These are phyloP conservation scores for Lontra canadensis DNA, from an alignment of 2,113 vertebrate genomes.

Conservation along the genomic window DNA sequence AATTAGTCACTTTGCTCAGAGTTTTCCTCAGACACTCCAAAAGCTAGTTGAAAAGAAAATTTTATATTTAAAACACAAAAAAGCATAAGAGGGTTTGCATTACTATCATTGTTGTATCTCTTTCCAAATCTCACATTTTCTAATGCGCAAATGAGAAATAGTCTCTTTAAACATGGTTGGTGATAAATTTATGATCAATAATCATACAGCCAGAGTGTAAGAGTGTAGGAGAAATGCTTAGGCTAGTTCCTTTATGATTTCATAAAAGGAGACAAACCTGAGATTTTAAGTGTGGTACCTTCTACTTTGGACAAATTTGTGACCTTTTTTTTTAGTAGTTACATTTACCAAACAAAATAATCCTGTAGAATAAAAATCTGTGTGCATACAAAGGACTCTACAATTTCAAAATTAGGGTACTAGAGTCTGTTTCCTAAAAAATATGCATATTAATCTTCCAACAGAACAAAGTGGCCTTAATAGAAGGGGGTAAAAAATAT, in stretches of 20 bases:
- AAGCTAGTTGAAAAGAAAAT: conserved; percentile 85
- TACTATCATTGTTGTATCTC: not conserved
- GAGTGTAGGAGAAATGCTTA: not conserved
- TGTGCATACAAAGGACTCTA: not conserved
- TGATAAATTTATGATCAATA: not conserved
- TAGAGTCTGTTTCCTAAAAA: conserved; percentile 5
- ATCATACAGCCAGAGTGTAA: not conserved
- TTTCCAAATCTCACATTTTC: not conserved
- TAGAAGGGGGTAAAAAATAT: not conserved
- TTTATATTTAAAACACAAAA: conserved; percentile 14
- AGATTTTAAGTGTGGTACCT: not conserved
- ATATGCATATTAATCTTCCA: not conserved
- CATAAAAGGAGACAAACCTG: not conserved
- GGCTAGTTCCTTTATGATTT: not conserved
- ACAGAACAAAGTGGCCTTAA: not conserved
- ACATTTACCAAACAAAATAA: conserved; percentile 1
- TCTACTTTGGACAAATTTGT: not conserved
- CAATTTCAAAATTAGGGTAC: conserved; percentile 45
- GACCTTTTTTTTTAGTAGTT: not conserved
- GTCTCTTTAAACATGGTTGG: not conserved
- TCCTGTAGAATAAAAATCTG: not conserved
- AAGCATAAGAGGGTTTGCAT: not conserved
- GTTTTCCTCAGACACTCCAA: conserved; percentile 93
- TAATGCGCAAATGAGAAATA: not conserved
- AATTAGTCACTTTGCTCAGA: conserved; percentile 88